Conservation (phyloP, 2,888 invertebrate species). For the Drosophila subsilvestris region DNA sequence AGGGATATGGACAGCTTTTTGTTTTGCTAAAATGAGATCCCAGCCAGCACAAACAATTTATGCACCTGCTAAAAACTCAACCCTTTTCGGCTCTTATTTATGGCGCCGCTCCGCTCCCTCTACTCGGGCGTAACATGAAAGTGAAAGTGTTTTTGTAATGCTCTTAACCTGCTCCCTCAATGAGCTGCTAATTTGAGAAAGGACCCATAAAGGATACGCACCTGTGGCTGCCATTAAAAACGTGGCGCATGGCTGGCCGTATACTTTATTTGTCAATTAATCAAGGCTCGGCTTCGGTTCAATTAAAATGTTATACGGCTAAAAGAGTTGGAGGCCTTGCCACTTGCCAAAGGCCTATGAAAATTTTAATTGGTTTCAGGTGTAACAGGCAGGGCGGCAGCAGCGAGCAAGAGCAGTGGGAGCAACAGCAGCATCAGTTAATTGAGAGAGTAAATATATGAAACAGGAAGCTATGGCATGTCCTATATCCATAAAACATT, state of each 20-base stretch:
- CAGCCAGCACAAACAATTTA: slow-evolving; percentile 50
- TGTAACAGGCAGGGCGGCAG: background rate
- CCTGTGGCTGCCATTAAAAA: slow-evolving; percentile 69
- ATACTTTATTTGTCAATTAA: slow-evolving; percentile 70
- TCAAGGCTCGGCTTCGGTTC: slow-evolving; percentile 61
- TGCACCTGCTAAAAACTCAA: slow-evolving; percentile 47
- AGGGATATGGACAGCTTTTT: slow-evolving; percentile 50
- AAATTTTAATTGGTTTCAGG: slow-evolving; percentile 47
- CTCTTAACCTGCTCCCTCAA: slow-evolving; percentile 49
- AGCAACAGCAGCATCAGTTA: slow-evolving; percentile 8
- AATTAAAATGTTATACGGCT: slow-evolving; percentile 65
- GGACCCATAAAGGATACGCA: slow-evolving; percentile 54
- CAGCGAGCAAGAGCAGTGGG: no score
- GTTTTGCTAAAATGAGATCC: slow-evolving; percentile 21
- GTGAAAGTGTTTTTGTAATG: slow-evolving; percentile 63
- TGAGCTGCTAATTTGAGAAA: slow-evolving; percentile 75
- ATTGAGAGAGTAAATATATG: slow-evolving; percentile 14
- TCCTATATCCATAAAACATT: no score
- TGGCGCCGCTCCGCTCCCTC: slow-evolving; percentile 64
- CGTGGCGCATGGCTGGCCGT: slow-evolving; percentile 14
- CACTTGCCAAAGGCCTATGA: slow-evolving; percentile 20
- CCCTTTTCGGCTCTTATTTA: slow-evolving; percentile 69
- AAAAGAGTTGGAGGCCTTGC: slow-evolving; percentile 7
- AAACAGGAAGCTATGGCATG: background rate
- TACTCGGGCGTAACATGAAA: slow-evolving; percentile 69